Percentiles rank a stretch among this genome's conserved stretches.
phyloP scores from a whole-genome alignment of 1,140 invertebrate genomes.

The Dysdera silvatica region DNA sequence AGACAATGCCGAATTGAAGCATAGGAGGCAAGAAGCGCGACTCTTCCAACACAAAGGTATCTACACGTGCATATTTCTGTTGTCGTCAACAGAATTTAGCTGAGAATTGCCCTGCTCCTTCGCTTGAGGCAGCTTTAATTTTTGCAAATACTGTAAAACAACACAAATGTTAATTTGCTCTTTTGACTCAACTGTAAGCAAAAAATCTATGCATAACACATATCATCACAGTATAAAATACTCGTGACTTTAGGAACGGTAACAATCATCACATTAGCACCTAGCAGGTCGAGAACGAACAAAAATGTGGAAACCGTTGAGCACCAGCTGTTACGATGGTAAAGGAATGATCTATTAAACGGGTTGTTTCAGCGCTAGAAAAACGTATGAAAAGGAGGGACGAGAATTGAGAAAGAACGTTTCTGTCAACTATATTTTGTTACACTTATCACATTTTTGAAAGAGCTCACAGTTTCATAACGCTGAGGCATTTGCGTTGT shows the following conservation, averaged over 20 bases:
- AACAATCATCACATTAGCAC: constrained; percentile 31
- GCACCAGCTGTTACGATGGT: constrained; percentile 24
- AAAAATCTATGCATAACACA: constrained; percentile 24
- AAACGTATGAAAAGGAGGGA: background rate
- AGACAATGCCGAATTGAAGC: constrained; percentile 18
- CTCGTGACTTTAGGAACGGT: constrained; percentile 31
- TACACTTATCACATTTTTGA: constrained; percentile 29
- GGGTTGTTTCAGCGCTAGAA: constrained; percentile 1
- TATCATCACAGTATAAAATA: constrained; percentile 30
- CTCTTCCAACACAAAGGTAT: constrained; percentile 1
- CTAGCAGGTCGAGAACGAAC: constrained; percentile 27
- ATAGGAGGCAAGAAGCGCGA: constrained; percentile 25
- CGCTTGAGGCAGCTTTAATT: constrained; percentile 26
- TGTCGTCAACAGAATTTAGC: background rate
- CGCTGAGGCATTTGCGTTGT: constrained; percentile 25
- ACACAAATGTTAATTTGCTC: constrained; percentile 28
- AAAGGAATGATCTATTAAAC: constrained; percentile 29
- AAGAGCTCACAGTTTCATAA: constrained; percentile 16
- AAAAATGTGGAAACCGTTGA: constrained; percentile 19
- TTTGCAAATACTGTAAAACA: no score
- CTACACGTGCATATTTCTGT: constrained; percentile 2
- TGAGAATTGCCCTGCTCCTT: constrained; percentile 22
- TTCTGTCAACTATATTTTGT: constrained; percentile 19
- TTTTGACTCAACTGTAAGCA: constrained; percentile 21
- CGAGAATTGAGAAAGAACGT: constrained; percentile 7